phyloP scores from a whole-genome alignment of 2,113 vertebrate genomes.

The Dunckerocampus dactyliophorus region DNA sequence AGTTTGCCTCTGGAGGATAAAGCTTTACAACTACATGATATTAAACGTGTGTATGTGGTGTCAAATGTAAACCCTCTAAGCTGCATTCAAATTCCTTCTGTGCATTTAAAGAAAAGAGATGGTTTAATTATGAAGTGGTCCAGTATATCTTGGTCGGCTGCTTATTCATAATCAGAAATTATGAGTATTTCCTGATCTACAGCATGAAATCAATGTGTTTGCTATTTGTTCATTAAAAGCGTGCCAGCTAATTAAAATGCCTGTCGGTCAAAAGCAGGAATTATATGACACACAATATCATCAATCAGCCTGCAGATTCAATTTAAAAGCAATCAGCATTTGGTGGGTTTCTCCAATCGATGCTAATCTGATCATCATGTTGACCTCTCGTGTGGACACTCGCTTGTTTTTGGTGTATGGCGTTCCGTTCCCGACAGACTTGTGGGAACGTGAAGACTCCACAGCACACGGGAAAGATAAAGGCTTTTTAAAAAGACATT shows the following conservation, averaged over 20 bases:
- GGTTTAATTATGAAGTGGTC: no score
- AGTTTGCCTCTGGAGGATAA: no score
- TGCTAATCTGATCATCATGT: slow-evolving; percentile 73
- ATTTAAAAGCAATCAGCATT: slow-evolving; percentile 75
- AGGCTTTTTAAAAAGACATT: slow-evolving; percentile 71
- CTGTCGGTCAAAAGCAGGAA: slow-evolving; percentile 59
- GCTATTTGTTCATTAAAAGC: slow-evolving; percentile 47
- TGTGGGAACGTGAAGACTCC: slow-evolving; percentile 28
- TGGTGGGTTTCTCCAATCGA: slow-evolving; percentile 61
- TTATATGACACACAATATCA: slow-evolving; percentile 59
- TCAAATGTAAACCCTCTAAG: no score
- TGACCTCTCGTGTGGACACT: slow-evolving; percentile 43
- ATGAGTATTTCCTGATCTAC: no score
- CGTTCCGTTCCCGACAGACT: slow-evolving; percentile 4
- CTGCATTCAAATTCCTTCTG: no score
- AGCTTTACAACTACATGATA: no score
- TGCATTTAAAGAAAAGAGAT: no score
- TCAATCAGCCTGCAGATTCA: slow-evolving; percentile 69
- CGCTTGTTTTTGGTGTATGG: slow-evolving; percentile 48
- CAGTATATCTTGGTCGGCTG: no score
- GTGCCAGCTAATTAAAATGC: slow-evolving; percentile 63
- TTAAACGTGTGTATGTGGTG: no score
- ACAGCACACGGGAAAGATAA: slow-evolving; percentile 62
- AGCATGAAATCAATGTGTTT: no score
- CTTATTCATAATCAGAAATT: no score